Evolutionary conservation across 1,140 invertebrate species (phyloP), one percentile per base, ranked within the genome.

Genomic region (Eumaeus atala): DNA sequence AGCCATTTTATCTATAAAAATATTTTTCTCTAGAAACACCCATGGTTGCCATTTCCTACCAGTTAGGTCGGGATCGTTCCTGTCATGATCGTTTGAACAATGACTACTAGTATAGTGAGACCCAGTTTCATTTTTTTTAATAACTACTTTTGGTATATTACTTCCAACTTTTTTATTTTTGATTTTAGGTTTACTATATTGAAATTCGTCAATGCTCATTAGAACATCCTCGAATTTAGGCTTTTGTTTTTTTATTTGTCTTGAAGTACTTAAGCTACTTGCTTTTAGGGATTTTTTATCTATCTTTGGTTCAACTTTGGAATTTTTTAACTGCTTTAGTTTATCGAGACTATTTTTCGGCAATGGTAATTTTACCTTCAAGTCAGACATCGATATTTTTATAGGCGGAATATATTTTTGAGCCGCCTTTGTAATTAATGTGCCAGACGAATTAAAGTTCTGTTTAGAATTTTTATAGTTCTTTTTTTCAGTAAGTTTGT

Each of bases 201-300:
- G 82, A 54, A 83, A 74, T 71, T 87, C 78, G 56, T 88, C 87
- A 62, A 88, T 86, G 68, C 76, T 87, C 69, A 79, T 87, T 36
- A 88, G 73, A 50, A 88, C 87, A 66, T 88, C 86, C 70, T 88
- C 87, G 67, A 88, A 88, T 61, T 83, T 87, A 38, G 84, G 87
- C 65, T 87, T 88, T 42, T 54, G 53, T 59, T 81, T 84, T 65
- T 82, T 84, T 59, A 60, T 50, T 62, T 64, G 59, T 37, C 54
- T 51, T 18, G 48, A 54, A 52, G 56, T 12, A 52, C 54, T 56
- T 56, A 67, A 64, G 61, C 59, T 60, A 56, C 62, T 62, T 51
- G 42, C 53, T 55, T 66, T 70, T 56, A 36, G 53, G 53, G 61
- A 63, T 56, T 42, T 56, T 53, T 62, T 72, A 48, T 61, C 61